These are phyloP conservation scores for Brachionus koreanus DNA, from an alignment of 1,140 invertebrate species.

Conservation along the genomic window DNA sequence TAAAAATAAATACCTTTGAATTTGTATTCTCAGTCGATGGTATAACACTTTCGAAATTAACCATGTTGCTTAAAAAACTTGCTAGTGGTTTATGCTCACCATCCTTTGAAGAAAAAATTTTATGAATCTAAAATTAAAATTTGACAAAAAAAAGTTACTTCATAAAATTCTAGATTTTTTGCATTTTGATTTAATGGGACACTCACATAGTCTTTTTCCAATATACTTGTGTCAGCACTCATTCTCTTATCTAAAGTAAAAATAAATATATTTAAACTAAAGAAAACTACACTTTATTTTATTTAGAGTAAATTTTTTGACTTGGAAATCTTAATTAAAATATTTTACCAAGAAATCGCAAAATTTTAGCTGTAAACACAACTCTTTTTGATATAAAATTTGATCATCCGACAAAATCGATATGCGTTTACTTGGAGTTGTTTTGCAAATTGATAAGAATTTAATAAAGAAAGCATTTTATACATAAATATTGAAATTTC, in stretches of 20 bases:
- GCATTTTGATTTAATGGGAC: neutral
- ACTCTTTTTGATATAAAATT: no score
- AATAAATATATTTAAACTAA: neutral
- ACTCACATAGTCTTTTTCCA: neutral
- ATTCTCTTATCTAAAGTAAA: neutral
- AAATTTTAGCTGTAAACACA: no score
- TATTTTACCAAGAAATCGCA: no score
- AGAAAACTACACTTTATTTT: no score
- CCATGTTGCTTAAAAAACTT: constrained; percentile 23
- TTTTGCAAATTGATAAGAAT: no score
- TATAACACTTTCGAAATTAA: constrained; percentile 32
- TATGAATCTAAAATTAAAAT: neutral
- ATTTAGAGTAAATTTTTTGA: no score
- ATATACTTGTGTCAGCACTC: neutral
- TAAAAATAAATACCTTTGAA: neutral
- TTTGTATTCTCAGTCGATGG: neutral
- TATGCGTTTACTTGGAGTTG: no score
- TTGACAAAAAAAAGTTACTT: neutral
- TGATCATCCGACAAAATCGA: no score
- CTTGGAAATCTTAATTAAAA: no score
- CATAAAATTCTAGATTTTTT: constrained; percentile 12
- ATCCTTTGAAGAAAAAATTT: neutral
- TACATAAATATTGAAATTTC: no score
- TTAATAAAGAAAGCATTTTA: no score
- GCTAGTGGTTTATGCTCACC: constrained; percentile 10